Conservation (phyloP, 2,113 vertebrate species). For the Theristicus caerulescens region DNA sequence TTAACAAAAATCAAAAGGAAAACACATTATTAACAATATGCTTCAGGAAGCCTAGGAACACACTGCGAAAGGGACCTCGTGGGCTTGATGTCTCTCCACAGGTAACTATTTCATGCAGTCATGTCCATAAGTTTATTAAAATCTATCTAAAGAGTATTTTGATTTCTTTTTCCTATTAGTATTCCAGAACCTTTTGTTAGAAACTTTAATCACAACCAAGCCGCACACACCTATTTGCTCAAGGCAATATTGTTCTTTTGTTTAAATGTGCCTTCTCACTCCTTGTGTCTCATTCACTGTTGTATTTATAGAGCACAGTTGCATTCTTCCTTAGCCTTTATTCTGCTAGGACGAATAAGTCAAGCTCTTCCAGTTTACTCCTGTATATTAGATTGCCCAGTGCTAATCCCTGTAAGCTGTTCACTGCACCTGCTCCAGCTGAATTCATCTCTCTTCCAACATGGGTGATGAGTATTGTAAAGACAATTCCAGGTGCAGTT, state of each 20-base stretch:
- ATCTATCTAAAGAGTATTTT: background rate
- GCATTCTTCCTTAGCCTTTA: background rate
- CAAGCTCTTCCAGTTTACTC: background rate
- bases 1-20: background rate
- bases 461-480: background rate
- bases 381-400: background rate
- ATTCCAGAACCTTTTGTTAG: background rate
- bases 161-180: background rate
- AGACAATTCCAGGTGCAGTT: background rate
- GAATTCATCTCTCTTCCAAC: background rate
- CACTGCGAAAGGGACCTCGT: background rate
- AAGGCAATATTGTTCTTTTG: conserved; percentile 1
- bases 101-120: background rate
- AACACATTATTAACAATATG: background rate
- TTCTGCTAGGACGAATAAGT: background rate
- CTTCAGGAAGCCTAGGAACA: background rate
- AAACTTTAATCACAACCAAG: background rate
- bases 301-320: background rate
- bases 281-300: background rate
- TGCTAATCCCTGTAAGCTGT: background rate
- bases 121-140: background rate
- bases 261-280: background rate
- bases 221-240: background rate
- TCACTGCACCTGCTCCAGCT: conserved; percentile 29
- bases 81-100: background rate